Base-by-base conservation (phyloP, 2,888 invertebrate genomes). In the Zelleria hepariella region DNA sequence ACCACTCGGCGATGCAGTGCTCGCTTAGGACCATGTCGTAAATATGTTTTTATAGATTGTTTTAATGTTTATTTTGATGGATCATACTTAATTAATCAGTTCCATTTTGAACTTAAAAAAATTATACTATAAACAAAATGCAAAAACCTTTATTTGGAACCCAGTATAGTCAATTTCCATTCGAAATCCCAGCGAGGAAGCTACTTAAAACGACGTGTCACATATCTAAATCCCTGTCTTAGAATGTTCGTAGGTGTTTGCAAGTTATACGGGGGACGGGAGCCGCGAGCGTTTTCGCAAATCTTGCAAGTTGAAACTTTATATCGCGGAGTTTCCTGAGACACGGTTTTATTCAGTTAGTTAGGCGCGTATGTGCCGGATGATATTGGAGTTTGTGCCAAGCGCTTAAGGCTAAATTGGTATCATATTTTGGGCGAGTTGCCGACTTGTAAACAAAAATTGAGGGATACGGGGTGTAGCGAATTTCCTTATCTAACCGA, bases 231-330 rank as follows among this genome's bases (percentile, higher is more conserved):
- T 79, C 79, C 74, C 79, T 75, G 80, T 77, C 74, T 66, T 68
- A 67, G 59, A 69, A 71, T 68, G 65, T 68, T 66, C 64, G 70
- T 71, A 75, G 72, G 75, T 78, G 74, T 73, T 42, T 67, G 68
- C 66, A 62, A 49, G 58, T 63, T 26, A 18, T 42, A 10, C 32
- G 32, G 10, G 32, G 32, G 54, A 64, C 60, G 61, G 62, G 69
- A 75, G 74, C 77, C 74, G 76, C 72, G 68, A 78, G 80, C 78
- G 76, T 78, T 83, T 84, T 80, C 75, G 76, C 78, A 81, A 84
- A 82, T 81, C 80, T 82, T 73, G 77, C 78, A 73, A 82, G 73
- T 77, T 73, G 70, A 74, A 80, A 84, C 77, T 83, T 84, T 82
- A 80, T 80, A 80, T 80, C 78, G 73, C 66, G 61, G 73, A 80